Percentiles rank a stretch among this genome's conserved stretches.
These are phyloP conservation scores for Cosmia trapezina DNA, from an alignment of 2,888 invertebrate genomes.

Conservation along the genomic window DNA sequence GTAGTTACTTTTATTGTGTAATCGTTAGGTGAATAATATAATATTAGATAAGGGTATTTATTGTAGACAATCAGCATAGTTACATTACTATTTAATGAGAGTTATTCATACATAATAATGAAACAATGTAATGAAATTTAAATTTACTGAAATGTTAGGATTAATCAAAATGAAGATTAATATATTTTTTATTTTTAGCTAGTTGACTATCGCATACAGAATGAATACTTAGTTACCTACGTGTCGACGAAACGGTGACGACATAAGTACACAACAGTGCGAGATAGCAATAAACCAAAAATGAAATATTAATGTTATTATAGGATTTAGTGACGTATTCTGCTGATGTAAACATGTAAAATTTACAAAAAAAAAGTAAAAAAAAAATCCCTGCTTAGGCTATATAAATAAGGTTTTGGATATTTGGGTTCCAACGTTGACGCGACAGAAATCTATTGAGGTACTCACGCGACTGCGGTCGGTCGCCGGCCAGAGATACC, in stretches of 20 bases:
- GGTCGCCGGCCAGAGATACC: slow-evolving; percentile 79
- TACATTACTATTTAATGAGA: slow-evolving; percentile 87
- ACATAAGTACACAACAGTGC: slow-evolving; percentile 80
- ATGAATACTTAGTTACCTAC: slow-evolving; percentile 83
- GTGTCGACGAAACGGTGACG: slow-evolving; percentile 72
- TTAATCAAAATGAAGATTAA: slow-evolving; percentile 88
- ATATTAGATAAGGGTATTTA: slow-evolving; percentile 90
- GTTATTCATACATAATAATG: slow-evolving; percentile 88
- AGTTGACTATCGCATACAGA: slow-evolving; percentile 88
- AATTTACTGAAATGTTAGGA: slow-evolving; percentile 85
- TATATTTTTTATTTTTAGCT: slow-evolving; percentile 91
- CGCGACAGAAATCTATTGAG: slow-evolving; percentile 82
- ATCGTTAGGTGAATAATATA: slow-evolving; percentile 88
- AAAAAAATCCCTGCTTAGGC: slow-evolving; percentile 89
- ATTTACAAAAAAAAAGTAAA: slow-evolving; percentile 85
- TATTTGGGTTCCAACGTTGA: slow-evolving; percentile 86
- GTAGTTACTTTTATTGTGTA: slow-evolving; percentile 89
- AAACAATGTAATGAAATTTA: slow-evolving; percentile 85
- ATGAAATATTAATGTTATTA: slow-evolving; percentile 88
- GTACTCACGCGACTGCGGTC: slow-evolving; percentile 78
- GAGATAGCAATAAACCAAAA: slow-evolving; percentile 91
- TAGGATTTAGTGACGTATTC: slow-evolving; percentile 89
- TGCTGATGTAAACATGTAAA: slow-evolving; percentile 89
- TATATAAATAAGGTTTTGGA: slow-evolving; percentile 86
- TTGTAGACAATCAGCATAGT: slow-evolving; percentile 89